These are phyloP conservation scores for Odontothrips loti DNA, from an alignment of 2,888 invertebrate species.

Conservation along the genomic window DNA sequence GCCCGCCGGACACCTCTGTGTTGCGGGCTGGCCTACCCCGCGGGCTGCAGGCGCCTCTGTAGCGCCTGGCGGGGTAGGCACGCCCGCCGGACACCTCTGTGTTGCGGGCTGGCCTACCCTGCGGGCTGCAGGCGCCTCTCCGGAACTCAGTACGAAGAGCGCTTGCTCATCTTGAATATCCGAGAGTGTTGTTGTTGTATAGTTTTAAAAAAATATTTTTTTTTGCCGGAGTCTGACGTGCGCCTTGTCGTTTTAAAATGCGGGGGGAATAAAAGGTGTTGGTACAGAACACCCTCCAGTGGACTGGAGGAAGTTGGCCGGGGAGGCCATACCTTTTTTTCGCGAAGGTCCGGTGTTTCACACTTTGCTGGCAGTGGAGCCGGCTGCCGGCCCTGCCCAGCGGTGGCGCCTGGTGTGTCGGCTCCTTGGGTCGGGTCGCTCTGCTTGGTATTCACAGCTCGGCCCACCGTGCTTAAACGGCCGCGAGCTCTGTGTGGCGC, in stretches of 20 bases:
- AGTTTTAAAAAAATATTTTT: too few relatives aligned
- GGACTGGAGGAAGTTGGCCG: too few relatives aligned
- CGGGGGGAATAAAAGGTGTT: too few relatives aligned
- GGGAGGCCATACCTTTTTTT: too few relatives aligned
- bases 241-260: too few relatives aligned
- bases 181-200: too few relatives aligned
- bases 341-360: background rate
- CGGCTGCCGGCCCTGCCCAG: background rate
- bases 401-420: background rate
- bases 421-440: background rate
- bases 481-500: conserved; percentile 7
- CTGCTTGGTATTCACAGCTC: conserved; percentile 2
- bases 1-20: background rate
- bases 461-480: conserved; percentile 14
- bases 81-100: background rate
- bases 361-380: background rate
- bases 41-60: background rate
- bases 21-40: background rate
- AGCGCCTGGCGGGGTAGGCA: background rate
- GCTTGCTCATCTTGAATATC: too few relatives aligned
- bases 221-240: too few relatives aligned
- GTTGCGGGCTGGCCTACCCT: background rate
- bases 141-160: too few relatives aligned
- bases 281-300: too few relatives aligned
- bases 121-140: background rate